phyloP scores from a whole-genome alignment of 2,797 vertebrate genomes.

The Galagoides demidoff region DNA sequence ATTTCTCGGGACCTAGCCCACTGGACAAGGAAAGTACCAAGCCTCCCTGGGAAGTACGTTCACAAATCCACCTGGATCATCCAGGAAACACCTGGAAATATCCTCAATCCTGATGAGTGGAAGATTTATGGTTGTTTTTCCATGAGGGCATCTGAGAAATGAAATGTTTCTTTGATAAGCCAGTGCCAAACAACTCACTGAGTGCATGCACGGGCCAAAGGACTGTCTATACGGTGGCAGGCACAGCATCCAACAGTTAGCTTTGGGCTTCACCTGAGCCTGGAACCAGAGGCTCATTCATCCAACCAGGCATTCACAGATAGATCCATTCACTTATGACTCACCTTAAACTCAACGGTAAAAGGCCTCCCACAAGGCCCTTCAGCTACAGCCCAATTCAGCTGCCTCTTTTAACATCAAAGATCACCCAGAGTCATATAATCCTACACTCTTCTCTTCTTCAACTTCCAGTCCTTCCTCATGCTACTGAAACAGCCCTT shows the following conservation, averaged over 20 bases:
- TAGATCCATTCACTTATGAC: not conserved
- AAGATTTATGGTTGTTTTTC: conserved; percentile 76
- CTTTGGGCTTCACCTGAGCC: not conserved
- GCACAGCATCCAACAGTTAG: not conserved
- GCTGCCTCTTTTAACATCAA: not conserved
- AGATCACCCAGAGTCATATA: not conserved
- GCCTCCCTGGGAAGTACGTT: conserved; percentile 68
- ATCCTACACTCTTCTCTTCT: not conserved
- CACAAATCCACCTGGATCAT: conserved; percentile 64
- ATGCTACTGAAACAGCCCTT: not conserved
- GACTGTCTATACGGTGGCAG: too few species aligned
- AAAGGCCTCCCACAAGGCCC: not conserved
- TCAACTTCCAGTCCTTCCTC: not conserved
- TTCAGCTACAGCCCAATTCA: not conserved
- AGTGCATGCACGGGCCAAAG: not conserved
- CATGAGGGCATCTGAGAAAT: conserved; percentile 59
- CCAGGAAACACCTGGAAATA: conserved; percentile 79
- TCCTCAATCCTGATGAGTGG: not conserved
- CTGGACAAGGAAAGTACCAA: conserved; percentile 77
- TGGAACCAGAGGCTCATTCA: not conserved
- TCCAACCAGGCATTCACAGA: not conserved
- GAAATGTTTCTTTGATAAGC: conserved; percentile 68
- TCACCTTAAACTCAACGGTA: not conserved
- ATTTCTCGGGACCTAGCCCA: conserved; percentile 43
- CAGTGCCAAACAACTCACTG: conserved; percentile 43